Conservation (phyloP, 2,113 vertebrate genomes). For the Spheniscus mendiculus region DNA sequence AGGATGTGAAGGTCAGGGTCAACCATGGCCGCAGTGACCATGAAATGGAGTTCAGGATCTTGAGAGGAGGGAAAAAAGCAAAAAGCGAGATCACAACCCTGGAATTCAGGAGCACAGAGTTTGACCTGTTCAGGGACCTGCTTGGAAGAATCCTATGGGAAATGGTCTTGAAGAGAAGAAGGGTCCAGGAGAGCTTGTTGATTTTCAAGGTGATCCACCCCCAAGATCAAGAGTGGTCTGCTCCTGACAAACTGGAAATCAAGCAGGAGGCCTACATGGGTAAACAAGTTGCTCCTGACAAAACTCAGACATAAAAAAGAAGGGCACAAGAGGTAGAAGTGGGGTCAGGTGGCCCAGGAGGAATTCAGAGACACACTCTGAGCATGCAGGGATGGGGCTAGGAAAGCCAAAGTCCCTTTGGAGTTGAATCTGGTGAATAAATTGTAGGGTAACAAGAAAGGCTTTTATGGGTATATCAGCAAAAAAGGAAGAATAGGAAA, state of each 20-base stretch:
- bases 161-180: background rate
- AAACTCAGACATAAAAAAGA: background rate
- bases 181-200: background rate
- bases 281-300: background rate
- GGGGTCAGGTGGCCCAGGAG: background rate
- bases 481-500: background rate
- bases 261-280: background rate
- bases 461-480: background rate
- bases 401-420: background rate
- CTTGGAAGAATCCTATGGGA: background rate
- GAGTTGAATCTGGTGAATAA: background rate
- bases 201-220: background rate
- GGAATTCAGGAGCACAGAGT: background rate
- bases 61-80: background rate
- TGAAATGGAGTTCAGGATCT: background rate
- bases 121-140: background rate
- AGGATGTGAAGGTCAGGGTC: background rate
- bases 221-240: background rate
- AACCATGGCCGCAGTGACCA: background rate
- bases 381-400: too few relatives aligned
- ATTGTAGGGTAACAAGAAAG: background rate
- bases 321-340: background rate
- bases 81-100: background rate
- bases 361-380: background rate
- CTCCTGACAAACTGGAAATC: background rate